Evolutionary conservation across 35 echinoderm and acorn worm genomes (phyloP).

Genomic region (Lytechinus variegatus): DNA sequence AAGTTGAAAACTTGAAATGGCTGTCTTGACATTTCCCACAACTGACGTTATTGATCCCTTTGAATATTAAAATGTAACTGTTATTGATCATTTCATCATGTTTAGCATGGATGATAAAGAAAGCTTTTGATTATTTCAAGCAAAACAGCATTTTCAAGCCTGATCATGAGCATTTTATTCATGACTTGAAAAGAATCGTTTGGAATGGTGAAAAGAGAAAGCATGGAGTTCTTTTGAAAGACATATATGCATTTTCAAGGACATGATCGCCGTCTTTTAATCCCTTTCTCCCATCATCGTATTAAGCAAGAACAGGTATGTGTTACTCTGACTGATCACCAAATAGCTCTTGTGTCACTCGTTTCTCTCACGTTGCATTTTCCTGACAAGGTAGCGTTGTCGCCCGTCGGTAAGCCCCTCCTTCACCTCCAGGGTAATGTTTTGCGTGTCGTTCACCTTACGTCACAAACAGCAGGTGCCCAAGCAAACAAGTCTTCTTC

Average conservation of each 20-base stretch:
- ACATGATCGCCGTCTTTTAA: background rate
- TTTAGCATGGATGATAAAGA: no score
- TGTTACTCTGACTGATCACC: background rate
- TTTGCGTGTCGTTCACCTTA: slow-evolving; percentile 17
- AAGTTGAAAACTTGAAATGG: no score
- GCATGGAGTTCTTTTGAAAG: background rate
- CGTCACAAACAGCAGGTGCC: background rate
- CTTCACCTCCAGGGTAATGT: background rate
- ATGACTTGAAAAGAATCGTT: background rate
- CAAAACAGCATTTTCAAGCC: no score
- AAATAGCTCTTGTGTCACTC: background rate
- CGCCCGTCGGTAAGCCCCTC: background rate
- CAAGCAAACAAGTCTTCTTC: background rate
- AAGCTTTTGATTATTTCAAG: no score
- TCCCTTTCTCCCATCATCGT: background rate
- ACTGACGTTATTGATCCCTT: no score
- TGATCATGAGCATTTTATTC: no score
- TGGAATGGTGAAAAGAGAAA: background rate
- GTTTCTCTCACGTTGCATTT: background rate
- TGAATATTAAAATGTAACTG: no score
- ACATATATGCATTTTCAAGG: background rate
- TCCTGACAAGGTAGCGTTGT: background rate
- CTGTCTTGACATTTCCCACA: no score
- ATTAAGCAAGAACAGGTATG: background rate
- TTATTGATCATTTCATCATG: no score